Conservation (phyloP, 2,113 vertebrate genomes). For the Myocastor coypus region DNA sequence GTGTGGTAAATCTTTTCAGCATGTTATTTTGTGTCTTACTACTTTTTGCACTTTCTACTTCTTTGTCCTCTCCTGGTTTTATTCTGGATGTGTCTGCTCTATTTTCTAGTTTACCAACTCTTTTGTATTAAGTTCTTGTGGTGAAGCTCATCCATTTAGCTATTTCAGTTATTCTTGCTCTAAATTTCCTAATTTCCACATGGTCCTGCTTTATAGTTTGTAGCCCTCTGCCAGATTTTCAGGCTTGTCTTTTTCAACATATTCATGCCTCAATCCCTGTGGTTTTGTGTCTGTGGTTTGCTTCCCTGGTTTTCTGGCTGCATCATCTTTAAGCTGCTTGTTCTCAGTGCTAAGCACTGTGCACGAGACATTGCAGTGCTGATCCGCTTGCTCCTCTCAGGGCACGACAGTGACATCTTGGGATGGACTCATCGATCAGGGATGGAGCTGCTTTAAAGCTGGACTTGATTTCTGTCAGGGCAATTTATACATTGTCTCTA, state of each 20-base stretch:
- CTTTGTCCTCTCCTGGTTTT: neutral
- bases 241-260: neutral
- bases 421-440: neutral
- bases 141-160: neutral
- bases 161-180: neutral
- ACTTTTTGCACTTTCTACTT: neutral
- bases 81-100: constrained; percentile 10
- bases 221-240: constrained; percentile 31
- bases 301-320: neutral
- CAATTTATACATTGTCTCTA: neutral
- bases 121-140: neutral
- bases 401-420: neutral
- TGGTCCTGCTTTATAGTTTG: constrained; percentile 1
- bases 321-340: neutral
- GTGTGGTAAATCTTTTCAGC: neutral
- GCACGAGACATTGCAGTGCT: neutral
- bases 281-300: neutral
- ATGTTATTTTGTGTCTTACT: neutral
- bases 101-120: neutral
- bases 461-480: neutral
- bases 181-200: neutral
- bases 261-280: neutral
- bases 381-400: neutral
- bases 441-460: neutral
- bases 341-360: neutral